phyloP scores from a whole-genome alignment of 2,113 vertebrate genomes.

The Neofelis nebulosa region DNA sequence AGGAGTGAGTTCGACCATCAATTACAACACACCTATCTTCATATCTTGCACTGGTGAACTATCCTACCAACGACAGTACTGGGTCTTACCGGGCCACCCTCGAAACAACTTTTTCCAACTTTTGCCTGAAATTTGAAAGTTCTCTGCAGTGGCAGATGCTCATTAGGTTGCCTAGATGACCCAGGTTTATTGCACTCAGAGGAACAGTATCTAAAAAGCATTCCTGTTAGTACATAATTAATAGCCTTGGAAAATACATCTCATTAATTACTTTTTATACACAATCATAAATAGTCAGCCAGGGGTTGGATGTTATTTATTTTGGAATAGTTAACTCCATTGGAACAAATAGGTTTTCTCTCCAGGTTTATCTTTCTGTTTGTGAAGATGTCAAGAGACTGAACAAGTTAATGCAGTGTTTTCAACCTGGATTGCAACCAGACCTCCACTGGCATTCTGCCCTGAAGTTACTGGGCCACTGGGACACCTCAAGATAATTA shows the following conservation, averaged over 20 bases:
- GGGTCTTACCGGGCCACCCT: not conserved
- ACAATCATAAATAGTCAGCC: slow-evolving; percentile 25
- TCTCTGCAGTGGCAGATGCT: slow-evolving; percentile 34
- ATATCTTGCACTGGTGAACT: not conserved
- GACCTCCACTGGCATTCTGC: slow-evolving; percentile 47
- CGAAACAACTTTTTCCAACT: not conserved
- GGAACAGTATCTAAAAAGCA: slow-evolving; percentile 49
- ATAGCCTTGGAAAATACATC: slow-evolving; percentile 46
- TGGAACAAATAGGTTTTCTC: slow-evolving; percentile 47
- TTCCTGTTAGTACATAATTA: slow-evolving; percentile 54
- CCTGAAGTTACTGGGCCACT: slow-evolving; percentile 64
- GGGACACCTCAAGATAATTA: slow-evolving; percentile 65
- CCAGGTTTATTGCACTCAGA: slow-evolving; percentile 38
- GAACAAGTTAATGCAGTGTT: slow-evolving; percentile 28
- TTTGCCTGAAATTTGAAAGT: not conserved
- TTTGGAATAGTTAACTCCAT: slow-evolving; percentile 32
- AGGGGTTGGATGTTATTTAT: slow-evolving; percentile 47
- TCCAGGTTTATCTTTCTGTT: slow-evolving; percentile 37
- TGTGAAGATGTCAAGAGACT: slow-evolving; percentile 35
- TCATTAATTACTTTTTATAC: slow-evolving; percentile 54
- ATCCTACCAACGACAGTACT: not conserved
- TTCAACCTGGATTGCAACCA: slow-evolving; percentile 49
- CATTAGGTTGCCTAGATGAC: slow-evolving; percentile 23
- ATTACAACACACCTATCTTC: not conserved
- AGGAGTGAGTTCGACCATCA: not conserved